Evolutionary conservation across 2,113 vertebrate species (phyloP).

Genomic region (Melanerpes formicivorus): DNA sequence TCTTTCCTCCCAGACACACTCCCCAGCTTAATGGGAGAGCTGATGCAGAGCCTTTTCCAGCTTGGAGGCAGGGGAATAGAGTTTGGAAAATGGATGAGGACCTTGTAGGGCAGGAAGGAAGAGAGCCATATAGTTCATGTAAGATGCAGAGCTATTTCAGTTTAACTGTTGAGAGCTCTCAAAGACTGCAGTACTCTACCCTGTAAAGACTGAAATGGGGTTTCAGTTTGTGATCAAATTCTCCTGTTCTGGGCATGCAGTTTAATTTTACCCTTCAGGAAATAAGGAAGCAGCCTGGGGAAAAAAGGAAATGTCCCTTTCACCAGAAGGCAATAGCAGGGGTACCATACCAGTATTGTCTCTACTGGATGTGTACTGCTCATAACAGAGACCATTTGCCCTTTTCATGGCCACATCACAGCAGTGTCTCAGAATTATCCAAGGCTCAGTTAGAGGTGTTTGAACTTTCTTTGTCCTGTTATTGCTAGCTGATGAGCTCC

Average conservation of each 20-base stretch:
- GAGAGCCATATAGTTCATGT: neutral
- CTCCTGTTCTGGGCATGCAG: neutral
- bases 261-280: neutral
- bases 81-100: neutral
- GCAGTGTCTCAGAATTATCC: neutral
- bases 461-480: neutral
- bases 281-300: neutral
- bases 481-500: neutral
- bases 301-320: neutral
- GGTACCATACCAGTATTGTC: neutral
- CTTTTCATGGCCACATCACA: neutral
- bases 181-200: neutral
- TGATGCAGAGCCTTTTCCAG: neutral
- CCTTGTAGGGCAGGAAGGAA: neutral
- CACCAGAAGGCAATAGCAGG: neutral
- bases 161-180: neutral
- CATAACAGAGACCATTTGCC: fast-evolving
- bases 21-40: neutral
- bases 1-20: neutral
- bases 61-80: neutral
- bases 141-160: neutral
- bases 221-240: neutral
- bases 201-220: neutral
- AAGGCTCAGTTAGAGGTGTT: neutral
- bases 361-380: neutral